Evolutionary conservation across 2,113 vertebrate species (phyloP), one percentile per base, ranked within the genome.

Genomic region (Ptilorrhoa leucosticta): DNA sequence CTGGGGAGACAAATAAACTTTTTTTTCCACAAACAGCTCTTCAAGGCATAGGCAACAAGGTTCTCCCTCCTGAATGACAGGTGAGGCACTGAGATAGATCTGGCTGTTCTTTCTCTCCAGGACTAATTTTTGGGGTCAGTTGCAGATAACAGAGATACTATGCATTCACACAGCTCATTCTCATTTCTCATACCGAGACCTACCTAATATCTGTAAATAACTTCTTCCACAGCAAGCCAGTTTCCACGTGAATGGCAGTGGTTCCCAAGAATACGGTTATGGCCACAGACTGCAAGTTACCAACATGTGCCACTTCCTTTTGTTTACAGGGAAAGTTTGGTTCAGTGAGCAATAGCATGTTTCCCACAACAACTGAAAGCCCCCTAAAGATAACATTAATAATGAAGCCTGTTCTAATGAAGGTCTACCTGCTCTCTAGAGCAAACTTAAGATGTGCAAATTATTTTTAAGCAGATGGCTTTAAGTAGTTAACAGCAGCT

Each of bases 391-490:
- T 54, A 87, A 70, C 60, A 47, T 70, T 81, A 90, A 89, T 90
- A 97, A 95, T 17, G 45, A 86, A 94, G 78, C 42, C 69, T 77
- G 24, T 50, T 92, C 47, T 92, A 94, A 87, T 56, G 86, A 94
- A 96, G 22, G 27, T 45, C 76, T 89, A 90, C 91, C 89, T 96
- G 83, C 76, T 97, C 96, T 90, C 94, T 15, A 63, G 92, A 70
- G 95, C 58, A 66, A 94, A 83, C 27, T 77, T 73, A 45, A 65
- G 83, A 83, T 54, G 71, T 11, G 39, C 33, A 86, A 91, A 97
- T 90, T 90, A 90, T 94, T 96, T 95, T 93, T 93, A 94, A 93
- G 87, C 90, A 96, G 95, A 90, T 94, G 89, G 92, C 64, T 88
- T 94, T 83, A 95, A 86, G 89, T 40, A 95, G 94, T 95, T 95